These are phyloP conservation scores for Antedon mediterranea DNA, from an alignment of 53 echinoderm and acorn worm genomes.

Conservation along the genomic window DNA sequence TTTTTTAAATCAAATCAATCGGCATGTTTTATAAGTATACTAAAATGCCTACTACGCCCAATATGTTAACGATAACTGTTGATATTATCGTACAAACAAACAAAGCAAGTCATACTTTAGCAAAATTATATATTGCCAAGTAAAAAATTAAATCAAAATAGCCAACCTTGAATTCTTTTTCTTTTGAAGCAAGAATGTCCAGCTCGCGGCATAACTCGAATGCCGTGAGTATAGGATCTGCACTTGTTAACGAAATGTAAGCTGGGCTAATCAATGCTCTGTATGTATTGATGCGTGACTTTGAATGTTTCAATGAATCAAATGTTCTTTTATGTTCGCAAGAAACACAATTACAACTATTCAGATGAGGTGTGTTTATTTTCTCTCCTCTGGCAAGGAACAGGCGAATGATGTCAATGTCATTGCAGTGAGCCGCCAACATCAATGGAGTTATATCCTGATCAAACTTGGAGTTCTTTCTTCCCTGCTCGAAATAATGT, in stretches of 20 bases:
- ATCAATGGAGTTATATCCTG: constrained; percentile 81
- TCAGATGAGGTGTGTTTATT: constrained; percentile 64
- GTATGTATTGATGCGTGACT: constrained; percentile 77
- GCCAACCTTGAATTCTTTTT: constrained; percentile 94
- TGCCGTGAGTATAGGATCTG: constrained; percentile 82
- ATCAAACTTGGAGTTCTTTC: constrained; percentile 79
- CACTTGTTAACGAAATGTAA: constrained; percentile 79
- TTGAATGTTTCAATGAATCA: constrained; percentile 80
- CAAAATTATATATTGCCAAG: too few species aligned
- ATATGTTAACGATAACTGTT: too few species aligned
- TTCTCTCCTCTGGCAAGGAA: constrained; percentile 55
- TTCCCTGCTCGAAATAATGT: constrained; percentile 70
- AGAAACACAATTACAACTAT: constrained; percentile 57
- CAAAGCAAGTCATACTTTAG: too few species aligned
- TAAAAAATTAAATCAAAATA: too few species aligned
- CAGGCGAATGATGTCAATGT: constrained; percentile 79
- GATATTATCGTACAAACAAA: too few species aligned
- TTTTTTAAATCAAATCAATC: too few species aligned
- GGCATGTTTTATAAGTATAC: too few species aligned
- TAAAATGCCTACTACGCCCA: too few species aligned
- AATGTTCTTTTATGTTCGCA: constrained; percentile 73
- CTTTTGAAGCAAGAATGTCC: constrained; percentile 41
- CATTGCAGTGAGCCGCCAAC: constrained; percentile 92
- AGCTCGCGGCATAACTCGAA: constrained; percentile 78
- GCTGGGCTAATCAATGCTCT: constrained; percentile 70